Conservation (phyloP, 1,140 invertebrate species). For the Zaprionus ornatus region DNA sequence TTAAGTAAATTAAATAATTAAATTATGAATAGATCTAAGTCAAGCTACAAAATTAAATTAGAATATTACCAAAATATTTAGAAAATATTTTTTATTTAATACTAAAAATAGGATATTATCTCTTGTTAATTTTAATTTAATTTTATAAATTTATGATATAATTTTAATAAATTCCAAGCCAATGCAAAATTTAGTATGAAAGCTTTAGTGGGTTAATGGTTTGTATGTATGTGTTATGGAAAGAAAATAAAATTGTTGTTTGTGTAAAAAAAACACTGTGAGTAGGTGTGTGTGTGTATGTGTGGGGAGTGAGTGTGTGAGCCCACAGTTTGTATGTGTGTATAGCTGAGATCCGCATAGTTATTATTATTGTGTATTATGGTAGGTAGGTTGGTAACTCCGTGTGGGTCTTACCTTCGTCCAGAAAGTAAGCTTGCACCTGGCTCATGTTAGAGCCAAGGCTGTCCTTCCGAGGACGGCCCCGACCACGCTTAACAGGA, state of each 20-base stretch:
- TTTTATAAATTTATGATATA: not conserved
- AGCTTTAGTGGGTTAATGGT: constrained; percentile 24
- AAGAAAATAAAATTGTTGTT: not conserved
- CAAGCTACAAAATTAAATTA: not conserved
- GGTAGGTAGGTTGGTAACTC: constrained; percentile 27
- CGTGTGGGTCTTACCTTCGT: constrained; percentile 86
- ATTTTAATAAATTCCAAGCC: constrained; percentile 23
- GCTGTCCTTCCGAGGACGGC: constrained; percentile 86
- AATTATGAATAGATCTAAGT: not conserved
- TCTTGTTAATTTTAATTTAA: not conserved
- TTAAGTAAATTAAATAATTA: constrained; percentile 15
- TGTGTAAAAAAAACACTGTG: not conserved
- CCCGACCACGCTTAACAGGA: constrained; percentile 85
- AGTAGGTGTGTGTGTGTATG: not conserved
- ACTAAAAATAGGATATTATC: not conserved
- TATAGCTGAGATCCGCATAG: constrained; percentile 38
- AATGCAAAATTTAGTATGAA: constrained; percentile 45
- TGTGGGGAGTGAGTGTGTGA: constrained; percentile 15
- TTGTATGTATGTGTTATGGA: constrained; percentile 1
- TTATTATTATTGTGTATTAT: not conserved
- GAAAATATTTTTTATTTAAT: not conserved
- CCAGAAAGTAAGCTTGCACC: constrained; percentile 84
- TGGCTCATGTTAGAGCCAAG: constrained; percentile 83
- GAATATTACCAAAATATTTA: not conserved
- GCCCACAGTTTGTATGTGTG: not conserved